Evolutionary conservation across 2,797 vertebrate species (phyloP).

Genomic region (Microctenopoma lineatum): DNA sequence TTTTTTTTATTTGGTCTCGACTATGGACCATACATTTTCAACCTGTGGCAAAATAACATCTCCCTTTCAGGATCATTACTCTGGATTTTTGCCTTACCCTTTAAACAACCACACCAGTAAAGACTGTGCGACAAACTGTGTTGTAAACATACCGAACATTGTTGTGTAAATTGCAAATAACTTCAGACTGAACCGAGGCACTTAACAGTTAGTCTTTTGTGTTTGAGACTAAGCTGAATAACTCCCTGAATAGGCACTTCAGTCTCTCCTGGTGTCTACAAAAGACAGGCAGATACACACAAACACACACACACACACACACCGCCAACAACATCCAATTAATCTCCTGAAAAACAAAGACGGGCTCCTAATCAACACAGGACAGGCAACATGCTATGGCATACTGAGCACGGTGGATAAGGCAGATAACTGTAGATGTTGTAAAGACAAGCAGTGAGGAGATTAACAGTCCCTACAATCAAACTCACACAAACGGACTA

Average conservation of each 20-base stretch:
- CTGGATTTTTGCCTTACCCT: constrained; percentile 6
- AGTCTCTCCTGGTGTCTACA: constrained; percentile 50
- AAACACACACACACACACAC: constrained; percentile 24
- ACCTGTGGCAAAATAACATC: background rate
- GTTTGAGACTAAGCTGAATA: constrained; percentile 41
- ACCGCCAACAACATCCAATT: constrained; percentile 51
- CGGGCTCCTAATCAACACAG: constrained; percentile 53
- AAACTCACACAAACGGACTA: constrained; percentile 12
- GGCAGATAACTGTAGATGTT: constrained; percentile 49
- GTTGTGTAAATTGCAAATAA: constrained; percentile 14
- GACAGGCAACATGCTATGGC: constrained; percentile 47
- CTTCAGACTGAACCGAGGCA: constrained; percentile 20
- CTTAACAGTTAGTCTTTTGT: constrained; percentile 18
- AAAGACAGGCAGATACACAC: constrained; percentile 31
- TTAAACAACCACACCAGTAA: background rate
- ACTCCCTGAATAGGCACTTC: constrained; percentile 35
- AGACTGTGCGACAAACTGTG: background rate
- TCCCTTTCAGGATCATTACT: background rate
- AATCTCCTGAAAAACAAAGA: constrained; percentile 66
- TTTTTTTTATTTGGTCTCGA: too few species aligned
- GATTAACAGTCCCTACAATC: constrained; percentile 36
- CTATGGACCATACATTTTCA: background rate
- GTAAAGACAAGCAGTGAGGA: constrained; percentile 39
- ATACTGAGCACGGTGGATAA: constrained; percentile 63
- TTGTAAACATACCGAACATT: background rate